Evolutionary conservation across 2,113 vertebrate genomes (phyloP).

Genomic region (Myodes glareolus): DNA sequence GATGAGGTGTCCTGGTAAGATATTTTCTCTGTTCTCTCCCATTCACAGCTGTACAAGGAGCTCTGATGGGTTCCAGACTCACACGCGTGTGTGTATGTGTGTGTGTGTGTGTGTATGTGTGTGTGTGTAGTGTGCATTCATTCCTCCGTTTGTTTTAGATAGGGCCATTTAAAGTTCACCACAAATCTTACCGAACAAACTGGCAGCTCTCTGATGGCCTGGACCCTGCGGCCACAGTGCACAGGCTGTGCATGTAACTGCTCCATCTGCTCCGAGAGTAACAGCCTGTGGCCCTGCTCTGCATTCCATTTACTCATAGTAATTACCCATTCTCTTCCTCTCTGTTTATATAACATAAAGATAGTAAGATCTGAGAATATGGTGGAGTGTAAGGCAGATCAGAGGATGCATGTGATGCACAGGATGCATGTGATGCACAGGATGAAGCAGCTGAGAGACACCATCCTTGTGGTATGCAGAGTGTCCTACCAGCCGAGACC

Average conservation of each 20-base stretch:
- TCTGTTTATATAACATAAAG: neutral
- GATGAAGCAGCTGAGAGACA: neutral
- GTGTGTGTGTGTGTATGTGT: neutral
- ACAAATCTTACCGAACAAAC: neutral
- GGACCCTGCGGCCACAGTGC: neutral
- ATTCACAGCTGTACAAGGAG: neutral
- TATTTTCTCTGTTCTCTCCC: neutral
- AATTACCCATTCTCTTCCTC: neutral
- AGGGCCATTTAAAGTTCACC: neutral
- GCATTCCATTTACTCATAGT: neutral
- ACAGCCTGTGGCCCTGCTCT: neutral
- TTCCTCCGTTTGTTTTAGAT: neutral
- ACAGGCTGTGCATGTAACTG: neutral
- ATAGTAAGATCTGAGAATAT: neutral
- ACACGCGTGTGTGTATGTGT: neutral
- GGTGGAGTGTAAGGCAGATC: neutral
- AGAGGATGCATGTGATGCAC: neutral
- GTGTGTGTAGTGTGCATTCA: neutral
- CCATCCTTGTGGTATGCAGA: neutral
- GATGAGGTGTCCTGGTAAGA: neutral
- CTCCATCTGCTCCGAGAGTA: neutral
- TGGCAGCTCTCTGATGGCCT: neutral
- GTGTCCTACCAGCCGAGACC: neutral
- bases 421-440: neutral
- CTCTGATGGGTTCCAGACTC: neutral